Percentiles rank a stretch among this genome's conserved stretches.
These are phyloP conservation scores for Noctua comes DNA, from an alignment of 2,888 invertebrate species.

Conservation along the genomic window DNA sequence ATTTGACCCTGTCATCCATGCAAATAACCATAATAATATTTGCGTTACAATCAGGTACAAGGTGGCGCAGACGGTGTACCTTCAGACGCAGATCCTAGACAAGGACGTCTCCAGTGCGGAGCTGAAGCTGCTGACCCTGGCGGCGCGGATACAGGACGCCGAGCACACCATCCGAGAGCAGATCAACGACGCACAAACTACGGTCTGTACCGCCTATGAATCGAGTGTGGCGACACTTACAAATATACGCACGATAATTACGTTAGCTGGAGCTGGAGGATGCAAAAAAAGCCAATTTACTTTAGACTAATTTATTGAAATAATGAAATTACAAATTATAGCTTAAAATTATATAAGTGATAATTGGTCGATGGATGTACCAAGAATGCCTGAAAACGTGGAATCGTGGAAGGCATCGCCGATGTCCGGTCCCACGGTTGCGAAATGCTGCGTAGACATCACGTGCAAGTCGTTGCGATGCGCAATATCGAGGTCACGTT, in stretches of 20 bases:
- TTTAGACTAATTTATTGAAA: too few species aligned
- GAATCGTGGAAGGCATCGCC: too few species aligned
- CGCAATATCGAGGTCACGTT: too few species aligned
- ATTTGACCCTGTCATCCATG: background rate
- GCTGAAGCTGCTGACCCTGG: constrained; percentile 83
- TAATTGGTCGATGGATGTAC: too few species aligned
- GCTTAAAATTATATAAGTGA: too few species aligned
- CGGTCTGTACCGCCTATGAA: constrained; percentile 26
- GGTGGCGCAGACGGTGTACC: constrained; percentile 95
- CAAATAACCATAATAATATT: background rate
- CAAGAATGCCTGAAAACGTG: too few species aligned
- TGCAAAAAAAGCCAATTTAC: too few species aligned
- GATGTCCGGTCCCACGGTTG: too few species aligned
- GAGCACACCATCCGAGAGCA: constrained; percentile 71
- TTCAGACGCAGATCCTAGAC: constrained; percentile 95
- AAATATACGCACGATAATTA: background rate
- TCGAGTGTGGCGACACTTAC: background rate
- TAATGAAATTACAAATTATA: too few species aligned
- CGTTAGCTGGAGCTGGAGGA: too few species aligned
- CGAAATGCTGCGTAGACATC: too few species aligned
- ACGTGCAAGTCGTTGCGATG: too few species aligned
- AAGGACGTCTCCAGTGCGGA: constrained; percentile 91
- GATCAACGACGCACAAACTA: constrained; percentile 44
- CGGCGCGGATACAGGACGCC: constrained; percentile 85
- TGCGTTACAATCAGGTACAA: constrained; percentile 90